Conservation (phyloP, 2,888 invertebrate species). For the Iselma pallidipennis region DNA sequence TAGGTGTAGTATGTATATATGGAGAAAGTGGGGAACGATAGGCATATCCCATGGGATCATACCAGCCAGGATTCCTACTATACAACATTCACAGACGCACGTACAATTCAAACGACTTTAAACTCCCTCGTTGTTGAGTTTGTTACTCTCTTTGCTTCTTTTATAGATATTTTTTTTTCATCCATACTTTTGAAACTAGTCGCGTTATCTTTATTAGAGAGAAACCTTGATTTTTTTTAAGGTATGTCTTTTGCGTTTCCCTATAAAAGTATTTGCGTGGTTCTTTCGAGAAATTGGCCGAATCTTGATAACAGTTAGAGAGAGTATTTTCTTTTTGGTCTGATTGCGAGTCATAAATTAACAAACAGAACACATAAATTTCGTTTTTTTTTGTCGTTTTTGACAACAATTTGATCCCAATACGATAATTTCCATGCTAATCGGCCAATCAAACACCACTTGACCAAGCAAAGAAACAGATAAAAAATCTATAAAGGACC, state of each 20-base stretch:
- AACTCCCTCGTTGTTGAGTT: neutral
- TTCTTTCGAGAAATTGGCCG: neutral
- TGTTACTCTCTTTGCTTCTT: neutral
- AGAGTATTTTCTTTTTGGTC: neutral
- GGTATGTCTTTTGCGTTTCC: too few relatives aligned
- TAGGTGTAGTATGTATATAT: too few relatives aligned
- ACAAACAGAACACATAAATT: neutral
- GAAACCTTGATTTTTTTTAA: neutral
- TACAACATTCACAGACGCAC: constrained; percentile 2
- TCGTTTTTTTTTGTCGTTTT: neutral
- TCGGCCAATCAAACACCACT: too few relatives aligned
- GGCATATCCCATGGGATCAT: neutral
- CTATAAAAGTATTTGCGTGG: neutral
- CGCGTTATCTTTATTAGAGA: neutral
- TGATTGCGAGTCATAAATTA: neutral
- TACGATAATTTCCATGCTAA: too few relatives aligned
- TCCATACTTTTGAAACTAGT: neutral
- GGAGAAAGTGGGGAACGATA: neutral
- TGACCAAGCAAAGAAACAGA: too few relatives aligned
- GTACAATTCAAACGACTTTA: constrained; percentile 6
- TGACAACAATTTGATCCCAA: too few relatives aligned
- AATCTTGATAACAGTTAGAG: neutral
- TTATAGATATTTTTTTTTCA: neutral
- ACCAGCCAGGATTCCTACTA: neutral
- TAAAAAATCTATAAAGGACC: neutral